These are phyloP conservation scores for Prunella himalayana DNA, from an alignment of 2,113 vertebrate genomes.

Conservation along the genomic window DNA sequence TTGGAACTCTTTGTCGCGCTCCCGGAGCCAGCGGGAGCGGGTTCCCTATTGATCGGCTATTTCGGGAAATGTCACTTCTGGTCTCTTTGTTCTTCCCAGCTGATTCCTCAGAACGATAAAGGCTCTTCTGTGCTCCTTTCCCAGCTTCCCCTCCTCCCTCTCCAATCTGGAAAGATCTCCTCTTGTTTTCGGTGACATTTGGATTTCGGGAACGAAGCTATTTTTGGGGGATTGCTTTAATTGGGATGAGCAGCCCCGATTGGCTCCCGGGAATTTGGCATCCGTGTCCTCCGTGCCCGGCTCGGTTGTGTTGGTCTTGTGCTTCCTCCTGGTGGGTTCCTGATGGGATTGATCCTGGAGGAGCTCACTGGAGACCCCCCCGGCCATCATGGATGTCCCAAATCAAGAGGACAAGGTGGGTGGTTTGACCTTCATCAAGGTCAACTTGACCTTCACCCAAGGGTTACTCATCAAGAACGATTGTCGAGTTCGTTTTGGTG, in stretches of 20 bases:
- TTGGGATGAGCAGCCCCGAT: neutral
- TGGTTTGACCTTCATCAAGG: neutral
- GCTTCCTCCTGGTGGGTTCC: neutral
- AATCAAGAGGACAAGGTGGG: neutral
- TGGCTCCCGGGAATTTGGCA: neutral
- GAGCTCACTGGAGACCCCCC: neutral
- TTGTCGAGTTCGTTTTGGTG: rapidly evolving
- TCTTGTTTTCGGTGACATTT: neutral
- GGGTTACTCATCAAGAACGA: rapidly evolving
- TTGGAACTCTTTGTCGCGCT: neutral
- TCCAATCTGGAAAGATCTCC: neutral
- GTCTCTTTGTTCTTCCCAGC: neutral
- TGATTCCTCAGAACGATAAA: neutral
- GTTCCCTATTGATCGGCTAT: neutral
- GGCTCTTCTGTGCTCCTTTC: neutral
- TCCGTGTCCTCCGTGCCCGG: rapidly evolving
- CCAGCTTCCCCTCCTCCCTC: neutral
- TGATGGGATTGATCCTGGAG: neutral
- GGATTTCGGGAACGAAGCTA: neutral
- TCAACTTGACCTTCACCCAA: neutral
- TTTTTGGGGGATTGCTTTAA: neutral
- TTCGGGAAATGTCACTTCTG: neutral
- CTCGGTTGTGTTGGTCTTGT: rapidly evolving
- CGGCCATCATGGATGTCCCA: rapidly evolving
- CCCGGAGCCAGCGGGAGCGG: neutral